phyloP scores from a whole-genome alignment of 2,797 vertebrate genomes.

The Leptatherina wallacei region DNA sequence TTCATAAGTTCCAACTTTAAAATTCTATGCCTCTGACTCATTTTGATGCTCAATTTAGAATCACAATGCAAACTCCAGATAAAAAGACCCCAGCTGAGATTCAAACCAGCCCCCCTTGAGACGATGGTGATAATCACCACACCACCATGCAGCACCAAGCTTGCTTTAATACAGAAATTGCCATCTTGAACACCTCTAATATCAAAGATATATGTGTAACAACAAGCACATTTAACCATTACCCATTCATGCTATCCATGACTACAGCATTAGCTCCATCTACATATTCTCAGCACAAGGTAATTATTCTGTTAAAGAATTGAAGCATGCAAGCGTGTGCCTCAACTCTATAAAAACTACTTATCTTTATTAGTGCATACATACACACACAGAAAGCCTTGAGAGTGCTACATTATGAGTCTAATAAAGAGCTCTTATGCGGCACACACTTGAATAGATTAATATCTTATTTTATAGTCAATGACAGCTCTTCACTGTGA shows the following conservation, averaged over 20 bases:
- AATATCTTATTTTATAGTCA: conserved; percentile 74
- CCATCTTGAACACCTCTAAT: background rate
- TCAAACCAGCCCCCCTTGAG: background rate
- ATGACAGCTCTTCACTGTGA: conserved; percentile 50
- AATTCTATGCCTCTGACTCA: background rate
- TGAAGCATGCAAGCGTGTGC: conserved; percentile 34
- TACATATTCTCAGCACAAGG: conserved; percentile 52
- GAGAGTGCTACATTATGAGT: conserved; percentile 47
- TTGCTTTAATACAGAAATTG: conserved; percentile 12
- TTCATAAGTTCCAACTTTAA: too few relatives aligned
- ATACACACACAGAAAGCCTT: conserved; percentile 11
- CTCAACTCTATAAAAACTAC: conserved; percentile 57
- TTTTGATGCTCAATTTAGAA: background rate
- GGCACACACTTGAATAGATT: conserved; percentile 59
- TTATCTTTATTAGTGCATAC: conserved; percentile 57
- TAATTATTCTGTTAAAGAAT: conserved; percentile 59
- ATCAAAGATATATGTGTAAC: conserved; percentile 4
- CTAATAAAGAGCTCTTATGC: conserved; percentile 76
- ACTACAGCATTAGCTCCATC: conserved; percentile 56
- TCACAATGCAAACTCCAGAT: background rate
- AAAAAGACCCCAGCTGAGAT: background rate
- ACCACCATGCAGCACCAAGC: background rate
- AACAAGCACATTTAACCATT: conserved; percentile 15
- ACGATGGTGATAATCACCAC: background rate
- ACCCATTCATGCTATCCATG: conserved; percentile 22